Conservation (phyloP, 2,797 vertebrate genomes). For the Kryptopterus vitreolus region DNA sequence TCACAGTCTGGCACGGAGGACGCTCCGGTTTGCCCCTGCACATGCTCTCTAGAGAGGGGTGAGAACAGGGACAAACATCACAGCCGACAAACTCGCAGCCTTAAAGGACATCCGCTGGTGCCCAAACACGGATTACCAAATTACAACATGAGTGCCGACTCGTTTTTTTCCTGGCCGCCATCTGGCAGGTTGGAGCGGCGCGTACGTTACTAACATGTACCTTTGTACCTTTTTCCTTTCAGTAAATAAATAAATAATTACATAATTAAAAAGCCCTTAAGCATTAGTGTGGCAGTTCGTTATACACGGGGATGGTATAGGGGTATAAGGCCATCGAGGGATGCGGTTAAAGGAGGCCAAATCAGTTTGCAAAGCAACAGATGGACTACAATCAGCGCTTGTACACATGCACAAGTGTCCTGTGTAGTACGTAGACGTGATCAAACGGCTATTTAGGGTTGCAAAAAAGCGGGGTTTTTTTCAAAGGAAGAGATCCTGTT, state of each 20-base stretch:
- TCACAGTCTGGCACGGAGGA: slow-evolving; percentile 2
- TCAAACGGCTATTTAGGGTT: background rate
- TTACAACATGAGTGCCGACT: slow-evolving; percentile 11
- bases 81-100: slow-evolving; percentile 11
- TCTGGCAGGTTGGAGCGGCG: slow-evolving; percentile 10
- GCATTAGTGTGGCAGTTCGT: background rate
- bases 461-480: background rate
- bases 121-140: slow-evolving; percentile 4
- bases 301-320: background rate
- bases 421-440: background rate
- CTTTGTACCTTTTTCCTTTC: background rate
- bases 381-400: background rate
- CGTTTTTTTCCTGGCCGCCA: slow-evolving; percentile 25
- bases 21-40: background rate
- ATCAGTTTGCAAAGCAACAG: background rate
- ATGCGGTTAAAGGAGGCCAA: too few relatives aligned
- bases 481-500: background rate
- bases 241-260: too few relatives aligned
- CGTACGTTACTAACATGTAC: background rate
- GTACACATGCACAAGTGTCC: background rate
- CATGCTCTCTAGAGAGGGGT: slow-evolving; percentile 21
- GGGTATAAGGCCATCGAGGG: background rate
- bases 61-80: slow-evolving; percentile 8
- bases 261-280: too few relatives aligned
- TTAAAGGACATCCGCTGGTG: slow-evolving; percentile 17